These are phyloP conservation scores for Promerops cafer DNA, from an alignment of 2,113 vertebrate genomes.

Conservation along the genomic window DNA sequence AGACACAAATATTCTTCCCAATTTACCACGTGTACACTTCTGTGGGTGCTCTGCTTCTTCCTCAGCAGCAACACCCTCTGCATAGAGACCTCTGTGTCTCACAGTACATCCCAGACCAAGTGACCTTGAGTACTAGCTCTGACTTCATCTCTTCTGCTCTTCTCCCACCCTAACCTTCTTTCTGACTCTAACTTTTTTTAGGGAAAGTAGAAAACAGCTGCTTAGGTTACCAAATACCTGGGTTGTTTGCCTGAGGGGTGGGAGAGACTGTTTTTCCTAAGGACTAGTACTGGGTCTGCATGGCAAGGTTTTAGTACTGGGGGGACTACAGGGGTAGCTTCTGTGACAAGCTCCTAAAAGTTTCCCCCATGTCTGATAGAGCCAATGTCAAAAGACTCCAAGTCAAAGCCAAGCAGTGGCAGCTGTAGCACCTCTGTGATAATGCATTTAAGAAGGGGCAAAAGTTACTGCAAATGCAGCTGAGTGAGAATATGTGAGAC, in stretches of 20 bases:
- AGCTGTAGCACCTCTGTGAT: not conserved
- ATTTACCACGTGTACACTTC: not conserved
- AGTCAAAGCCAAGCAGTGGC: not conserved
- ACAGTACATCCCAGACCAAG: not conserved
- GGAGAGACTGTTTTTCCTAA: not conserved
- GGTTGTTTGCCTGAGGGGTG: not conserved
- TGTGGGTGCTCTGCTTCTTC: not conserved
- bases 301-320: not conserved
- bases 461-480: not conserved
- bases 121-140: not conserved
- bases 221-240: not conserved
- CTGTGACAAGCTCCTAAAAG: not conserved
- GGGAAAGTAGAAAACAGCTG: not conserved
- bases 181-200: not conserved
- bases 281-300: not conserved
- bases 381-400: not conserved
- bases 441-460: not conserved
- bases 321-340: not conserved
- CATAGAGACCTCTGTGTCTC: not conserved
- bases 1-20: fast-evolving
- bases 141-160: not conserved
- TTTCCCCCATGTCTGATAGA: not conserved
- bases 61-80: not conserved
- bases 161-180: not conserved
- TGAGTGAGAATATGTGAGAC: not conserved